Percentiles rank a stretch among this genome's conserved stretches.
phyloP scores from a whole-genome alignment of 2,888 invertebrate species.

The Troilus luridus region DNA sequence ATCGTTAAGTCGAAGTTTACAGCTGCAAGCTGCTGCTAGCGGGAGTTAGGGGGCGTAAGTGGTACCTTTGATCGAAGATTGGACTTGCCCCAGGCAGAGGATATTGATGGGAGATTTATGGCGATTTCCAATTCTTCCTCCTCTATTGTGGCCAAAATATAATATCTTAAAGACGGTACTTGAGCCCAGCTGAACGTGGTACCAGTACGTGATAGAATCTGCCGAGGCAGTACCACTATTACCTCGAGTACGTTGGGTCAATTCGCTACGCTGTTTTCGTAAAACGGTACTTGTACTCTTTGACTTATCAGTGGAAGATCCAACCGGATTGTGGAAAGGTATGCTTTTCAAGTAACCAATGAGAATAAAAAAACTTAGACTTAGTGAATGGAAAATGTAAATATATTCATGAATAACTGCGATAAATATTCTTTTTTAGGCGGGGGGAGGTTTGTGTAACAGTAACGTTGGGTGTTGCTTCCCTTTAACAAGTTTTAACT shows the following conservation, averaged over 20 bases:
- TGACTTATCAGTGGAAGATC: not conserved
- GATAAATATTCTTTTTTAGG: too few species aligned
- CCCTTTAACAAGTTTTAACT: too few species aligned
- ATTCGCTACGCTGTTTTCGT: not conserved
- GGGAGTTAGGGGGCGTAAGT: not conserved
- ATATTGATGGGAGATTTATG: not conserved
- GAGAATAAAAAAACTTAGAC: too few species aligned
- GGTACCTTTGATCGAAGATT: not conserved
- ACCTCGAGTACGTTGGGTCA: constrained; percentile 1
- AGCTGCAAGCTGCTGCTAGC: not conserved
- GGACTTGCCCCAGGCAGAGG: not conserved
- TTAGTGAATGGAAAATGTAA: too few species aligned
- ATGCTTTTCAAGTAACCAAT: too few species aligned
- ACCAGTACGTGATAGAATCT: constrained; percentile 23
- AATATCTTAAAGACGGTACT: constrained; percentile 10
- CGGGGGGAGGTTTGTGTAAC: too few species aligned
- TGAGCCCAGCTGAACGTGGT: not conserved
- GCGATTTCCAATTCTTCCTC: constrained; percentile 33
- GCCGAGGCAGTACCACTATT: not conserved
- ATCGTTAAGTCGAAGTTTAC: too few species aligned
- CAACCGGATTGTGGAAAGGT: too few species aligned
- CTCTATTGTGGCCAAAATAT: not conserved
- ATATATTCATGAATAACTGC: too few species aligned
- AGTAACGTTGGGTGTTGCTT: too few species aligned
- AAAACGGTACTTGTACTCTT: not conserved